Conservation (phyloP, 1,140 invertebrate species). For the Manduca sexta region DNA sequence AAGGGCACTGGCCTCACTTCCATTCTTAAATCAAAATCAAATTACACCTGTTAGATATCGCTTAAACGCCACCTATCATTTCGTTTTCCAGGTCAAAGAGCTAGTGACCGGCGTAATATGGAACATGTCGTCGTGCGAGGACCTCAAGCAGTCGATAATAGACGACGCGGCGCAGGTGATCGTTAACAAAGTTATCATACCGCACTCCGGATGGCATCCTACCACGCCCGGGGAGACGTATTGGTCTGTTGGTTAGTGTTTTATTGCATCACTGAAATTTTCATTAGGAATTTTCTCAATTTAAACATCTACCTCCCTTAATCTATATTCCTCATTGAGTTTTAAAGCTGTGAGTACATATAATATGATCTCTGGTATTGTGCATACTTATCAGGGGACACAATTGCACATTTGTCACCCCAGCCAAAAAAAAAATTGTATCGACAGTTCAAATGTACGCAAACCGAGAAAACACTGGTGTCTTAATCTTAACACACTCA, state of each 20-base stretch:
- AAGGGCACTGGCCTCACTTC: too few species aligned
- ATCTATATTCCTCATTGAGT: too few species aligned
- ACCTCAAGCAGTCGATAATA: constrained; percentile 95
- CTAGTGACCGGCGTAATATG: constrained; percentile 98
- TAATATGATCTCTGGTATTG: too few species aligned
- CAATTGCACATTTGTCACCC: too few species aligned
- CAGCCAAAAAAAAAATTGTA: too few species aligned
- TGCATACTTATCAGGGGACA: too few species aligned
- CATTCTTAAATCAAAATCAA: too few species aligned
- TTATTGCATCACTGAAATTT: not conserved
- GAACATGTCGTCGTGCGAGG: constrained; percentile 99
- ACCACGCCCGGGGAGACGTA: constrained; percentile 89
- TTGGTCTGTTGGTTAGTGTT: constrained; percentile 83
- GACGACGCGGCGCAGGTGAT: constrained; percentile 93
- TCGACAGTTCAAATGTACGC: too few species aligned
- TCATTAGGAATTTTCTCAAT: not conserved
- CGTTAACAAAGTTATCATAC: constrained; percentile 95
- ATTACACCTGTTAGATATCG: too few species aligned
- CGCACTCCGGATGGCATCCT: constrained; percentile 95
- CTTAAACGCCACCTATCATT: too few species aligned
- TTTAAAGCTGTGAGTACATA: not conserved
- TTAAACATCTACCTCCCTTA: too few species aligned
- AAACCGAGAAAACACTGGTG: not conserved
- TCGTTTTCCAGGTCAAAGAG: constrained; percentile 82
- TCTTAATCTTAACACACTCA: not conserved